Evolutionary conservation across 2,888 invertebrate species (phyloP), one percentile per base, ranked within the genome.

Genomic region (Hypercompe scribonia): DNA sequence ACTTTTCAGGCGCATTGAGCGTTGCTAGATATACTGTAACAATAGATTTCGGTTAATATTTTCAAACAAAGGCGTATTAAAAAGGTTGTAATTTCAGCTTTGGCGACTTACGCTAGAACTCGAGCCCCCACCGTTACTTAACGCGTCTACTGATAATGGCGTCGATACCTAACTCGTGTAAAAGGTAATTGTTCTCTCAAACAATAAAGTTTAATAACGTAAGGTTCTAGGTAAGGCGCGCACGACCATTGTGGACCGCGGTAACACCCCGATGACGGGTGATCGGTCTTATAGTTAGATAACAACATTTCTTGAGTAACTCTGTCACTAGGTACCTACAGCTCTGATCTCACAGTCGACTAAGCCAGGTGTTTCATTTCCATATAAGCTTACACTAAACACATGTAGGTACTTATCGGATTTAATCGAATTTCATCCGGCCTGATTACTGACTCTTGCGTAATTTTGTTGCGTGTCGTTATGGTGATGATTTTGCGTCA

Each of bases 131-230:
- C 85, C 88, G 92, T 93, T 93, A 93, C 89, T 90, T 92, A 94
- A 93, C 89, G 89, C 91, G 88, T 90, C 89, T 91, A 90, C 91
- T 91, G 93, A 93, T 94, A 93, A 93, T 91, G 90, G 88, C 86
- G 85, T 88, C 93, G 91, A 92, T 93, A 92, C 89, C 89, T 86
- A 90, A 88, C 90, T 89, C 88, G 88, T 92, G 95, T 95, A 95
- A 95, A 95, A 93, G 95, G 94, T 94, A 93, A 95, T 95, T 95
- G 95, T 95, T 95, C 94, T 93, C 92, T 92, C 86, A 91, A 94
- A 95, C 94, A 94, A 95, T 95, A 91, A 94, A 92, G 92, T 90
- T 91, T 90, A 91, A 92, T 92, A 93, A 92, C 90, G 92, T 89
- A 91, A 92, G 90, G 89, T 94, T 94, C 94, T 94, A 94, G 90